Evolutionary conservation across 1,140 invertebrate genomes (phyloP).

Genomic region (Intoshia linei): DNA sequence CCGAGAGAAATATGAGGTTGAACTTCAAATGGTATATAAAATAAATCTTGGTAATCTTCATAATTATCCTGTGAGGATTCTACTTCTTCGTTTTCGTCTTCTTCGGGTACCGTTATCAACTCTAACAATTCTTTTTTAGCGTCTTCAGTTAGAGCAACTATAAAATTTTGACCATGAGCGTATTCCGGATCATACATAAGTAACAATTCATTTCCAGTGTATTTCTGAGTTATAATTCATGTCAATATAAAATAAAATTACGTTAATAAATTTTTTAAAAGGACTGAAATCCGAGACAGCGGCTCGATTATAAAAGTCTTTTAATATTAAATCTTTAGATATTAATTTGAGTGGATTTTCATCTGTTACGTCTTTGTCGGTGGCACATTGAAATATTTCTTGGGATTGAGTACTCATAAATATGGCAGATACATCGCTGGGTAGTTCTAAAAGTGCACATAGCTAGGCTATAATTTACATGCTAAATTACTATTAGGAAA

Average conservation of each 20-base stretch:
- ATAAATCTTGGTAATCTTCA: constrained; percentile 12
- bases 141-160: constrained; percentile 16
- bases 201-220: constrained; percentile 17
- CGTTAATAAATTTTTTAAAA: constrained; percentile 15
- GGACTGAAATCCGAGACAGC: constrained; percentile 19
- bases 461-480: too few species aligned
- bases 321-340: constrained; percentile 15
- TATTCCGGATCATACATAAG: constrained; percentile 19
- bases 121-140: constrained; percentile 15
- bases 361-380: constrained; percentile 16
- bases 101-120: constrained; percentile 8
- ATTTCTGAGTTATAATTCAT: constrained; percentile 10
- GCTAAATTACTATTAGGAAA: too few species aligned
- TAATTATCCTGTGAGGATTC: constrained; percentile 13
- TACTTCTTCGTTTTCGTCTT: constrained; percentile 9
- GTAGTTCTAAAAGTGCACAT: constrained; percentile 10
- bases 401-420: constrained; percentile 19
- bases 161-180: constrained; percentile 20
- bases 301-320: constrained; percentile 16
- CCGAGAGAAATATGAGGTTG: constrained; percentile 19
- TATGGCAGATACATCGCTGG: constrained; percentile 14
- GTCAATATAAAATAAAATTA: constrained; percentile 6
- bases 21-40: constrained; percentile 18
- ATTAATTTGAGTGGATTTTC: constrained; percentile 17
- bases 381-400: constrained; percentile 13